Conservation (phyloP, 2,888 invertebrate genomes). For the Philereme vetulata region DNA sequence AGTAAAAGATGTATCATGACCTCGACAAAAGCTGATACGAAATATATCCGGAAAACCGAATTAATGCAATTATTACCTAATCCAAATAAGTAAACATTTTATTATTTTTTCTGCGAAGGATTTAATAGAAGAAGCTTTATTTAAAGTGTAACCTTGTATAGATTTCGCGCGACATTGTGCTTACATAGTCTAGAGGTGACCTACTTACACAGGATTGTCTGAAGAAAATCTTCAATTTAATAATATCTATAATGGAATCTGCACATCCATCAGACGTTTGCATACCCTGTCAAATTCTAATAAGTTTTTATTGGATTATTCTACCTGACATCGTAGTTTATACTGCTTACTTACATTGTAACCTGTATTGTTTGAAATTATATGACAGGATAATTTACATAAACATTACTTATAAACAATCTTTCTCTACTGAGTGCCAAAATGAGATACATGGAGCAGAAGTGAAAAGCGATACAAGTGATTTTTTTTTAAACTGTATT, state of each 20-base stretch:
- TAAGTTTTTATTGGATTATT: constrained; percentile 37
- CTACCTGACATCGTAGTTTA: background rate
- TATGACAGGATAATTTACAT: background rate
- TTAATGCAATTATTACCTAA: constrained; percentile 15
- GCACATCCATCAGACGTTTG: constrained; percentile 46
- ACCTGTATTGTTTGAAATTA: background rate
- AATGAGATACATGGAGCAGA: too few species aligned
- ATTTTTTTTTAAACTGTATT: too few species aligned
- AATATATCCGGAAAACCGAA: constrained; percentile 5
- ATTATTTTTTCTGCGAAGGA: constrained; percentile 4
- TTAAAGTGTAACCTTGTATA: constrained; percentile 4
- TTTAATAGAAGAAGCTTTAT: constrained; percentile 2
- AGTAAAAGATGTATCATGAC: background rate
- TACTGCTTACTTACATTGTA: background rate
- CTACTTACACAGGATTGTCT: constrained; percentile 14
- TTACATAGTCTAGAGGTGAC: constrained; percentile 21
- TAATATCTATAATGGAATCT: constrained; percentile 52
- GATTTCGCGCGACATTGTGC: constrained; percentile 9
- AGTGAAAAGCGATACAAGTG: too few species aligned
- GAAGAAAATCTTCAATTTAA: constrained; percentile 39
- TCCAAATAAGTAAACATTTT: constrained; percentile 18
- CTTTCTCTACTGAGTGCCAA: too few species aligned
- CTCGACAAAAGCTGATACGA: constrained; percentile 3
- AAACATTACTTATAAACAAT: too few species aligned
- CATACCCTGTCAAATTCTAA: constrained; percentile 43